A percentile compares a stretch with the other conserved stretches of the same genome.
These are phyloP conservation scores for Oreochromis aureus DNA, from an alignment of 2,113 vertebrate genomes.

Conservation along the genomic window DNA sequence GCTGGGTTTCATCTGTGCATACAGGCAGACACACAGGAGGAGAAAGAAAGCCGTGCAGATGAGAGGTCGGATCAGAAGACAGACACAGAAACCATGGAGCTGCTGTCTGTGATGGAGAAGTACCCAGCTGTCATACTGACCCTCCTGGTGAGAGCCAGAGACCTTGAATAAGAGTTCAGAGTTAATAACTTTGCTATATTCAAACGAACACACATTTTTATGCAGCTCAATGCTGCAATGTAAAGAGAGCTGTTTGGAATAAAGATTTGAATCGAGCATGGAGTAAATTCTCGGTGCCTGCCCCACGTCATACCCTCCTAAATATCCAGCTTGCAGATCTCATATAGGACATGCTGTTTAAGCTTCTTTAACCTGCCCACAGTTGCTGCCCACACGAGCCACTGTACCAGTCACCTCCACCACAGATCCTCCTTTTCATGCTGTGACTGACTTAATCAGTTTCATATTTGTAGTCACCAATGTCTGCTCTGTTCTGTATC, in stretches of 20 bases:
- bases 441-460: not conserved
- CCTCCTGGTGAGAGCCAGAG: conserved; percentile 77
- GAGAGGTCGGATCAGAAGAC: conserved; percentile 18
- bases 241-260: not conserved
- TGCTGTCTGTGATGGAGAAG: conserved; percentile 77
- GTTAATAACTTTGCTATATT: not conserved
- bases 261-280: not conserved
- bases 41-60: not conserved
- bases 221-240: not conserved
- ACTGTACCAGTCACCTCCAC: not conserved
- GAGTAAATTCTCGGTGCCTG: not conserved
- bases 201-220: not conserved
- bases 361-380: not conserved
- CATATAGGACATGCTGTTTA: not conserved
- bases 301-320: not conserved
- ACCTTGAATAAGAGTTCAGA: not conserved
- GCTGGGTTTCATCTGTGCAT: not conserved
- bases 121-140: conserved; percentile 74
- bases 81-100: conserved; percentile 30
- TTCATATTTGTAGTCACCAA: not conserved
- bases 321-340: not conserved
- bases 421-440: not conserved
- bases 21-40: not conserved
- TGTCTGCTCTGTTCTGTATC: not conserved
- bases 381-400: not conserved